Base-by-base conservation (phyloP, 2,113 vertebrate genomes). In the Sinocyclocheilus maitianheensis region DNA sequence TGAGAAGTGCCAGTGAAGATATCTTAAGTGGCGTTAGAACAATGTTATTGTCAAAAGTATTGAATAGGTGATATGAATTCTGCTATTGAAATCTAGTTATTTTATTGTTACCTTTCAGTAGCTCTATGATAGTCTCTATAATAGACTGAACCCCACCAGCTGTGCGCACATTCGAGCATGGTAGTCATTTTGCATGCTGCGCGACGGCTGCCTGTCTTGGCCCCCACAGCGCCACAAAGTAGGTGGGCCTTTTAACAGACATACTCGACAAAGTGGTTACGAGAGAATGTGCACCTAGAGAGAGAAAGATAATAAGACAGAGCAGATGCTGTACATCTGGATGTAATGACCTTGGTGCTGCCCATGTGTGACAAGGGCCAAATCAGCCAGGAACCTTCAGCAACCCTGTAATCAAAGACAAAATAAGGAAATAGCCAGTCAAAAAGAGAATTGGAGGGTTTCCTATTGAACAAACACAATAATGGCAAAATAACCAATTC, bases 401-500 rank as follows among this genome's bases (percentile, higher is more conserved):
- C 13, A 46, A 40, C 60, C 24, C 63, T 53, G 26, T 24, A 34
- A 82, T 71, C 63, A 71, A 34, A 26, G 14, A 71, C 63, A 71
- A 53, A 53, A 82, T 22, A 71, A n/a, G 40, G 26, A 71, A 69
- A 69, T 22, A 5, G 43, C 76, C 24, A 7, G 22, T 10, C 0
- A 3, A 51, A 82, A 71, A 12, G 62, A 12, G 63, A 81, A 81
- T 65, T 67, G 79, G 58, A 81, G n/a, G 40, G 79, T 16, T 81
- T 63, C 13, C 81, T 51, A 71, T 37, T 71, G 63, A 69, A 48
- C 62, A 82, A 53, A 82, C 81, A 82, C 24, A 71, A 82, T 82
- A 67, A 82, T 82, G 81, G 81, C 63, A 82, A 71, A 71, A 26
- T 53, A 82, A 3, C 81, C 26, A 53, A 71, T 67, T 82, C 81